These are phyloP conservation scores for Microcebus murinus DNA, from an alignment of 2,113 vertebrate genomes.

Conservation along the genomic window DNA sequence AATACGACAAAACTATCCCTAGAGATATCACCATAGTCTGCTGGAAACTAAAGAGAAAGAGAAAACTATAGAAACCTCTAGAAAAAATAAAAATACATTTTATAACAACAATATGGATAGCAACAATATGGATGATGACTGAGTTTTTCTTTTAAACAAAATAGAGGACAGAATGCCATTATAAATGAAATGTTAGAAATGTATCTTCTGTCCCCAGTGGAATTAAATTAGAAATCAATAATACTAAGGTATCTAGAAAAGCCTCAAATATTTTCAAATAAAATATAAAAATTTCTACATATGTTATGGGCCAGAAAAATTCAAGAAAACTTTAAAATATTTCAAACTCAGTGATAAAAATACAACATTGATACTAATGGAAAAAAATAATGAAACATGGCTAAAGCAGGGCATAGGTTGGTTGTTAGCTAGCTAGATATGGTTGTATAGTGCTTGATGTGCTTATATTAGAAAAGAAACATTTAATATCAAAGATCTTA, in stretches of 20 bases:
- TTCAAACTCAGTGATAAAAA: not conserved
- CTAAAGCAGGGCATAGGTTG: not conserved
- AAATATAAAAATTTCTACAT: not conserved
- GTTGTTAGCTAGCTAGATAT: too few relatives aligned
- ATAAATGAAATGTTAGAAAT: not conserved
- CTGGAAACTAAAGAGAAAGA: not conserved
- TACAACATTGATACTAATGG: not conserved
- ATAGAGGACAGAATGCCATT: not conserved
- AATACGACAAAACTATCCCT: not conserved
- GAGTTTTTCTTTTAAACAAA: not conserved
- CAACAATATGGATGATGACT: not conserved
- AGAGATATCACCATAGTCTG: not conserved
- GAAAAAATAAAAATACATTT: not conserved
- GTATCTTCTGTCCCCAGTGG: not conserved
- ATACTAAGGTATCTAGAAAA: not conserved
- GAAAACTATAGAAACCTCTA: not conserved
- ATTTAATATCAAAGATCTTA: not conserved
- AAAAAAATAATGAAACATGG: not conserved
- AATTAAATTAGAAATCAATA: not conserved
- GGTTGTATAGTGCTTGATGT: not conserved
- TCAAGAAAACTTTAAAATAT: not conserved
- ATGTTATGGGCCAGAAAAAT: not conserved
- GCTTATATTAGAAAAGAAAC: not conserved
- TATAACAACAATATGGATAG: not conserved
- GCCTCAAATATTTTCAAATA: not conserved